A percentile compares a stretch with the other conserved stretches of the same genome.
These are phyloP conservation scores for Macrotis lagotis DNA, from an alignment of 2,113 vertebrate species.

Conservation along the genomic window DNA sequence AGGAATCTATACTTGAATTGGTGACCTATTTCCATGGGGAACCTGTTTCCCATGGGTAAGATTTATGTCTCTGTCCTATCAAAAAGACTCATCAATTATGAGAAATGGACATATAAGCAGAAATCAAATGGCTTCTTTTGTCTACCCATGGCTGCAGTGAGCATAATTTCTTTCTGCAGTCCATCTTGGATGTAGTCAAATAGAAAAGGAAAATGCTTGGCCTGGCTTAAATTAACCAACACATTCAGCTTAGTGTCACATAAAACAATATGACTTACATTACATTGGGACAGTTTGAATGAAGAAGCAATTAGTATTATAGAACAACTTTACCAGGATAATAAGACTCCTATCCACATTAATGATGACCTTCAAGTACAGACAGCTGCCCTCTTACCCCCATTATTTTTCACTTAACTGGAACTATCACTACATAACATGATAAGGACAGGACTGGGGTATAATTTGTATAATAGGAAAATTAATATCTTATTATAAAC, in stretches of 20 bases:
- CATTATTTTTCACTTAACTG: neutral
- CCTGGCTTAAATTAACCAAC: neutral
- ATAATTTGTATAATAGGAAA: neutral
- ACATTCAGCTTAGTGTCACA: neutral
- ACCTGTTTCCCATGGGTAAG: too few species aligned
- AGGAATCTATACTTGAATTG: neutral
- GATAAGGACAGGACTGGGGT: neutral
- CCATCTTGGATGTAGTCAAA: neutral
- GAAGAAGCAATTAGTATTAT: neutral
- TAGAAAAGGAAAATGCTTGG: neutral
- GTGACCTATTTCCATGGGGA: neutral
- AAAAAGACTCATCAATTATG: neutral
- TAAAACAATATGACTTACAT: neutral
- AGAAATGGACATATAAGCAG: neutral
- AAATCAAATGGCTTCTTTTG: neutral
- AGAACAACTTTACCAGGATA: neutral
- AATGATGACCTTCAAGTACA: neutral
- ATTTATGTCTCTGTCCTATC: neutral
- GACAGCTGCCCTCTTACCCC: neutral
- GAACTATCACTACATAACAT: neutral
- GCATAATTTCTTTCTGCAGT: neutral
- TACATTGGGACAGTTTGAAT: neutral
- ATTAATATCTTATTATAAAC: neutral
- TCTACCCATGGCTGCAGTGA: neutral
- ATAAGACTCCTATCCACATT: too few species aligned